Evolutionary conservation across 1,140 invertebrate genomes (phyloP).

Genomic region (Drosophila mojavensis): DNA sequence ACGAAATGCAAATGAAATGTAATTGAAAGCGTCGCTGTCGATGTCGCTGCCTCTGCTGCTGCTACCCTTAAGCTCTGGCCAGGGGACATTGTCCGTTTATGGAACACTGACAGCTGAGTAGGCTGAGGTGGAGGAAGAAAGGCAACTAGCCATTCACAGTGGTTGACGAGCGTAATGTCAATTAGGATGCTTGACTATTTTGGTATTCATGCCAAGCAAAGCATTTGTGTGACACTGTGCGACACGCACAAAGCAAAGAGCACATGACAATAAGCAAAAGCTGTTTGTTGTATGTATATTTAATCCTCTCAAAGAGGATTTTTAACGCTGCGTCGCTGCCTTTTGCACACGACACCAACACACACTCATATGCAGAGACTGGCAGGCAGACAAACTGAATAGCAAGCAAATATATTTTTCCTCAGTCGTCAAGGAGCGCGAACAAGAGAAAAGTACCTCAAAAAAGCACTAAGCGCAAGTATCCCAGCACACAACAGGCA

Average conservation of each 20-base stretch:
- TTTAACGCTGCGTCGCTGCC: slow-evolving; percentile 57
- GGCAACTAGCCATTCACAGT: slow-evolving; percentile 32
- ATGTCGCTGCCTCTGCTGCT: slow-evolving; percentile 27
- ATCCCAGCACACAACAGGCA: slow-evolving; percentile 53
- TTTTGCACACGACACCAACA: slow-evolving; percentile 79
- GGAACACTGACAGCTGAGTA: slow-evolving; percentile 42
- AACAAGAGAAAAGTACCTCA: slow-evolving; percentile 75
- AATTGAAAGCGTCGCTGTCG: slow-evolving; percentile 72
- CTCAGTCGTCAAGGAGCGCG: slow-evolving; percentile 73
- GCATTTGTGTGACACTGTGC: slow-evolving; percentile 55
- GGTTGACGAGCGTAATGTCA: slow-evolving; percentile 15
- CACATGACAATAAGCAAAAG: slow-evolving; percentile 64
- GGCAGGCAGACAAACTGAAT: slow-evolving; percentile 45
- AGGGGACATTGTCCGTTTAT: slow-evolving; percentile 81
- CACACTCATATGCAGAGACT: slow-evolving; percentile 17
- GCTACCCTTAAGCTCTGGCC: slow-evolving; percentile 75
- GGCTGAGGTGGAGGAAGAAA: not conserved
- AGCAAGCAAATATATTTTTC: slow-evolving; percentile 53
- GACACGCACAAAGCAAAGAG: slow-evolving; percentile 44
- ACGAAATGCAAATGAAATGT: slow-evolving; percentile 80
- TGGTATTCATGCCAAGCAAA: slow-evolving; percentile 7
- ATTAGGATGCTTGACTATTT: slow-evolving; percentile 37
- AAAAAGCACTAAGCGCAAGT: slow-evolving; percentile 56
- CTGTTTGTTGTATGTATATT: slow-evolving; percentile 66
- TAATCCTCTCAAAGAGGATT: slow-evolving; percentile 84